A percentile compares a stretch with the other conserved stretches of the same genome.
These are phyloP conservation scores for Taxidea taxus DNA, from an alignment of 2,113 vertebrate genomes.

Conservation along the genomic window DNA sequence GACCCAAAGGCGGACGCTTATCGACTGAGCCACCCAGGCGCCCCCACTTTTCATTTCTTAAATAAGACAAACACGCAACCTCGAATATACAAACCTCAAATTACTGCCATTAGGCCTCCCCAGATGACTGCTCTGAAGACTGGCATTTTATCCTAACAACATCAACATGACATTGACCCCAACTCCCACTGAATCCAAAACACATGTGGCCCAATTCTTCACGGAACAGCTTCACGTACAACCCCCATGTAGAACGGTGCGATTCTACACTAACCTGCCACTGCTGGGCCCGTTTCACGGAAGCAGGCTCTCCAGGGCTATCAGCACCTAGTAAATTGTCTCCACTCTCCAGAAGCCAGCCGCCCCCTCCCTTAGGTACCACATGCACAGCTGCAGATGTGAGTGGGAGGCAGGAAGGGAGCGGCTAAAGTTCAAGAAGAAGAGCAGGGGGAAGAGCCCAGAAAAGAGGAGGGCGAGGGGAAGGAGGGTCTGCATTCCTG, in stretches of 20 bases:
- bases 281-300: not conserved
- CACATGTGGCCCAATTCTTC: not conserved
- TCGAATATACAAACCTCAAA: not conserved
- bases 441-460: not conserved
- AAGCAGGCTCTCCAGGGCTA: not conserved
- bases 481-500: not conserved
- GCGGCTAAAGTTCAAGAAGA: not conserved
- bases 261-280: not conserved
- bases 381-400: not conserved
- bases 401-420: not conserved
- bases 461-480: not conserved
- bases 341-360: not conserved
- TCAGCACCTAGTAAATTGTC: not conserved
- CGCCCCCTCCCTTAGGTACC: not conserved
- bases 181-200: not conserved
- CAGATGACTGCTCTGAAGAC: not conserved
- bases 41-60: constrained; percentile 2
- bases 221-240: not conserved
- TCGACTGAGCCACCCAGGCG: not conserved
- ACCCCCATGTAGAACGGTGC: not conserved
- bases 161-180: not conserved
- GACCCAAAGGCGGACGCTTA: not conserved
- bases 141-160: not conserved
- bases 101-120: not conserved
- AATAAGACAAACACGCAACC: not conserved